A percentile compares a stretch with the other conserved stretches of the same genome.
Conservation (phyloP, 2,113 vertebrate species). For the Corythornis cristatus region DNA sequence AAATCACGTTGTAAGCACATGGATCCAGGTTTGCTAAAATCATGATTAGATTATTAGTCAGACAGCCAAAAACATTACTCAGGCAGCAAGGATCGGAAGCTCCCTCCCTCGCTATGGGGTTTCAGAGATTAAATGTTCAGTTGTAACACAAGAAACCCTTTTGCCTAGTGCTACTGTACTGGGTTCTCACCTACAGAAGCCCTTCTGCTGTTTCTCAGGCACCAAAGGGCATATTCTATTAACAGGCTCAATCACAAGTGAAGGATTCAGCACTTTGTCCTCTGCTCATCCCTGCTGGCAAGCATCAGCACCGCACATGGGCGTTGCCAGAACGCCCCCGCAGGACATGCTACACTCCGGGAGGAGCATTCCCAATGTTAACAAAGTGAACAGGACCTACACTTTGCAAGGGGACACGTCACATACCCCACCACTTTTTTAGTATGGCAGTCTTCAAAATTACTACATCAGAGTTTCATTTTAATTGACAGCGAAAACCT, state of each 20-base stretch:
- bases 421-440: neutral
- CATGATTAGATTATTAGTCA: neutral
- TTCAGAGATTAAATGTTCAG: neutral
- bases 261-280: neutral
- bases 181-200: neutral
- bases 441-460: neutral
- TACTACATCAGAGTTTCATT: neutral
- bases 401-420: neutral
- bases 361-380: neutral
- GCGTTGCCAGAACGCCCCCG: neutral
- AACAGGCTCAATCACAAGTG: neutral
- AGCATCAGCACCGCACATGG: fast-evolving
- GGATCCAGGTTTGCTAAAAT: neutral
- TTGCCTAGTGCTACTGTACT: neutral
- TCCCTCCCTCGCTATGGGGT: neutral
- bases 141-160: neutral
- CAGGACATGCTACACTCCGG: fast-evolving
- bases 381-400: neutral
- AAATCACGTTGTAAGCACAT: neutral
- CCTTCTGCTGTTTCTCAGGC: neutral
- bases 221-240: neutral
- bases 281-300: neutral
- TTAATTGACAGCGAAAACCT: neutral
- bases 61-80: neutral
- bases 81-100: neutral